Percentiles rank a stretch among this genome's conserved stretches.
These are phyloP conservation scores for Gymnorhina tibicen DNA, from an alignment of 2,113 vertebrate species.

Conservation along the genomic window DNA sequence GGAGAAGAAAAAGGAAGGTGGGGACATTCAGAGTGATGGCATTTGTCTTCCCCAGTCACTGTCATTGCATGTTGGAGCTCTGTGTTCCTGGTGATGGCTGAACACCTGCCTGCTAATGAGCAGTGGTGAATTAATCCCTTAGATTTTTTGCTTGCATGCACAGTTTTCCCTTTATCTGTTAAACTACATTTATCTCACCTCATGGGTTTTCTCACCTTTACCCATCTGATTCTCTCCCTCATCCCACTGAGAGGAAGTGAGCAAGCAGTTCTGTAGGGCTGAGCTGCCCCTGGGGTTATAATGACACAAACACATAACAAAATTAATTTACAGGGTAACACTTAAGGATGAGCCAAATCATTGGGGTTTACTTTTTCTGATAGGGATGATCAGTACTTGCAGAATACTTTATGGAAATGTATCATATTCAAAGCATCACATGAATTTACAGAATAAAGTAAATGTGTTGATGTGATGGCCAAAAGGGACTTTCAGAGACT, in stretches of 20 bases:
- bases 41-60: background rate
- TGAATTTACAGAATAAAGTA: background rate
- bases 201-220: background rate
- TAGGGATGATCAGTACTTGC: background rate
- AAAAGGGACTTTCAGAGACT: background rate
- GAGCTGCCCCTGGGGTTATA: background rate
- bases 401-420: background rate
- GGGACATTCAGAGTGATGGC: background rate
- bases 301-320: background rate
- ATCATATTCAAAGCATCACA: background rate
- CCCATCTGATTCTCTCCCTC: background rate
- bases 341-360: background rate
- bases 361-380: background rate
- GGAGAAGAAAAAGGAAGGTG: background rate
- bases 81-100: background rate
- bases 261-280: background rate
- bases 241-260: background rate
- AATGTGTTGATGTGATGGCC: background rate
- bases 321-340: background rate
- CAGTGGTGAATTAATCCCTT: background rate
- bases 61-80: background rate
- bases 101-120: background rate
- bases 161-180: background rate
- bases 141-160: background rate
- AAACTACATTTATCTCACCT: background rate